phyloP scores from a whole-genome alignment of 2,113 vertebrate genomes.

The Zosterops japonicus region DNA sequence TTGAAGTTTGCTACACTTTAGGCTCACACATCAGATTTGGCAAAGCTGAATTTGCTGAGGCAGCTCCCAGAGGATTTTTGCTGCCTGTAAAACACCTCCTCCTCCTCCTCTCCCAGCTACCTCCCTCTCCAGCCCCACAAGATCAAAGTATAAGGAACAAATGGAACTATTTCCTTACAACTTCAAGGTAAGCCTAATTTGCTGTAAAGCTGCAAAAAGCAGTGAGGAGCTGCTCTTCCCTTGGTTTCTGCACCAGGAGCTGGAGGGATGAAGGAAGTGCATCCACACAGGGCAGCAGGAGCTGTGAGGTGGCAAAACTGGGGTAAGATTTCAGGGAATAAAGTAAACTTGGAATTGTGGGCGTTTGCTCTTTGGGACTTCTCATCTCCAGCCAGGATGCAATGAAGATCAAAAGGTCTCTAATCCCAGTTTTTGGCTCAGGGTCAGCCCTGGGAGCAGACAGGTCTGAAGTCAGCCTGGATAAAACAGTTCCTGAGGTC shows the following conservation, averaged over 20 bases:
- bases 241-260: neutral
- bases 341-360: neutral
- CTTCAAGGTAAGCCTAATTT: neutral
- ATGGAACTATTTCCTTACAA: neutral
- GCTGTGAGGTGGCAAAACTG: neutral
- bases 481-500: neutral
- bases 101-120: neutral
- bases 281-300: neutral
- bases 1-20: neutral
- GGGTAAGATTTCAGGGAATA: neutral
- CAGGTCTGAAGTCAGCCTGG: neutral
- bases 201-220: neutral
- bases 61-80: neutral
- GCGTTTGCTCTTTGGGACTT: neutral
- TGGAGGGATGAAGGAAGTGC: neutral
- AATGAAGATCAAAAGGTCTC: neutral
- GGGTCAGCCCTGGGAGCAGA: neutral
- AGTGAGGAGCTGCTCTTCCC: neutral
- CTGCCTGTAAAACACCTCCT: neutral
- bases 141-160: constrained; percentile 2
- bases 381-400: neutral
- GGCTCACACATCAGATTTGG: neutral
- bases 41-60: neutral
- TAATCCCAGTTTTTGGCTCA: neutral
- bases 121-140: neutral